Conservation (phyloP, 2,797 vertebrate genomes). For the Chelon auratus region DNA sequence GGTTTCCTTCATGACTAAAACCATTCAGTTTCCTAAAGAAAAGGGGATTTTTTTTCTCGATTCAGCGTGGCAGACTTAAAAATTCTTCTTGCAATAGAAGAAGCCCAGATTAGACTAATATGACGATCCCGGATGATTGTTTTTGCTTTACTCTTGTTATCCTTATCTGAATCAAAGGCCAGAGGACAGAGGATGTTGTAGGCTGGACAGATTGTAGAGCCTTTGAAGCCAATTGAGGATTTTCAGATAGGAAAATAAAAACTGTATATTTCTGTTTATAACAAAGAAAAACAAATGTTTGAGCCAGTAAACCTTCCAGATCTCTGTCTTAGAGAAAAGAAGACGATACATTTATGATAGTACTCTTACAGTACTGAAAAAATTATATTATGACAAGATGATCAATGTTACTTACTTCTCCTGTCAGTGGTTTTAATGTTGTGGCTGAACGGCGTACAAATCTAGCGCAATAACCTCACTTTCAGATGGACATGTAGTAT, state of each 20-base stretch:
- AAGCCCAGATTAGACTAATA: background rate
- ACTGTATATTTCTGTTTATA: background rate
- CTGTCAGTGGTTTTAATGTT: too few species aligned
- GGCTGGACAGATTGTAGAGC: background rate
- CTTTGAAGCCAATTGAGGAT: background rate
- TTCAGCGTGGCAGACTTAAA: background rate
- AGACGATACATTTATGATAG: too few species aligned
- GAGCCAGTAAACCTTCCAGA: background rate
- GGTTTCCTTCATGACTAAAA: slow-evolving; percentile 85
- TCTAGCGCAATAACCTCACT: background rate
- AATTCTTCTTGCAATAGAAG: background rate
- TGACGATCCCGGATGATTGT: background rate
- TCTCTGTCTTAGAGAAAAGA: background rate
- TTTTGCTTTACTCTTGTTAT: background rate
- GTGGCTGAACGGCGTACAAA: background rate
- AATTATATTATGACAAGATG: background rate
- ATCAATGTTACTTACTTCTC: too few species aligned
- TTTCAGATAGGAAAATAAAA: background rate
- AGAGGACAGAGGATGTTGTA: background rate
- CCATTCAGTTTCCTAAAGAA: slow-evolving; percentile 87
- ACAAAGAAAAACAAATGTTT: background rate
- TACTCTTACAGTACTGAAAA: too few species aligned
- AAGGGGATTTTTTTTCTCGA: background rate
- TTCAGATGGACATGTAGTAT: background rate
- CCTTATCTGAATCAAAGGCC: background rate